phyloP scores from a whole-genome alignment of 1,140 invertebrate genomes.

The Ostrea edulis region DNA sequence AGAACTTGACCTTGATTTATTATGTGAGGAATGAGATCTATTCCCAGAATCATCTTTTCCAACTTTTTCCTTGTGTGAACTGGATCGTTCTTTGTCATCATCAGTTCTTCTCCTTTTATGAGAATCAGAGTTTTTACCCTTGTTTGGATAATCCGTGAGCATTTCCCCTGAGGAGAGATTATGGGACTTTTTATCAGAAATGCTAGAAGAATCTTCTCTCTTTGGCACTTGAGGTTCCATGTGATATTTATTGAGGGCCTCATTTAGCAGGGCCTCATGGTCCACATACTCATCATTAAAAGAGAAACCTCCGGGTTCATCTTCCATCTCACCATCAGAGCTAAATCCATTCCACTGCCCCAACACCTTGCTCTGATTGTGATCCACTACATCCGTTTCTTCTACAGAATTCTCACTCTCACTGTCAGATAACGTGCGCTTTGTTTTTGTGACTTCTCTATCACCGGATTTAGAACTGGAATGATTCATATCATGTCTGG shows the following conservation, averaged over 20 bases:
- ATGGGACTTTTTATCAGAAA: neutral
- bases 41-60: neutral
- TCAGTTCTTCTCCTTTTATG: neutral
- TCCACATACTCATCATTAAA: constrained; percentile 20
- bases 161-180: neutral
- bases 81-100: neutral
- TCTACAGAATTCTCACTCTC: constrained; percentile 17
- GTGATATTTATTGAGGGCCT: constrained; percentile 20
- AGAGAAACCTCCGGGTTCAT: constrained; percentile 10
- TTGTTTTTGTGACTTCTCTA: neutral
- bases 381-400: neutral
- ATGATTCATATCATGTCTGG: neutral
- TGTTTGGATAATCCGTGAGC: neutral
- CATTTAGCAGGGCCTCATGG: constrained; percentile 3
- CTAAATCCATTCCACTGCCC: constrained; percentile 3
- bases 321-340: neutral
- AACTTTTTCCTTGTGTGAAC: neutral
- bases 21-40: neutral
- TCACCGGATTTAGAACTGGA: neutral
- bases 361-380: neutral
- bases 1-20: constrained; percentile 24
- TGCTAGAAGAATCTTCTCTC: neutral
- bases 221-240: neutral
- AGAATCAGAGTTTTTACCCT: neutral
- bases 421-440: constrained; percentile 2